These are phyloP conservation scores for Crenichthys baileyi DNA, from an alignment of 2,797 vertebrate genomes.

Conservation along the genomic window DNA sequence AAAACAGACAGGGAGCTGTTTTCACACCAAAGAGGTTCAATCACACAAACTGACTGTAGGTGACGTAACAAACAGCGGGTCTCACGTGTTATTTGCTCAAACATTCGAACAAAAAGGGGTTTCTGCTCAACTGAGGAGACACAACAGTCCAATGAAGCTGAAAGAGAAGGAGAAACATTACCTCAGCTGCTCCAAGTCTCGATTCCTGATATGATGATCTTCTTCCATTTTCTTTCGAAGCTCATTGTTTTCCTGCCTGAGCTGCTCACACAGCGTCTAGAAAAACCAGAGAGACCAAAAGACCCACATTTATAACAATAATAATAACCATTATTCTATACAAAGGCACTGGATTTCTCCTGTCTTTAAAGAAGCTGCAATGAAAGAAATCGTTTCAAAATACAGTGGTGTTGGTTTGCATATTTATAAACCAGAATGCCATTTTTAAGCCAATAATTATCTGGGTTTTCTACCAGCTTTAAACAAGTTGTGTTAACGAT, in stretches of 20 bases:
- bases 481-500: not conserved
- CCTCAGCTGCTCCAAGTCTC: conserved; percentile 92
- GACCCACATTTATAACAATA: conserved; percentile 8
- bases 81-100: not conserved
- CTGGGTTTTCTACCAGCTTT: not conserved
- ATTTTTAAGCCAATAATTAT: not conserved
- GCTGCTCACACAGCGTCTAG: conserved; percentile 94
- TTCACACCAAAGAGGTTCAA: not conserved
- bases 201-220: conserved; percentile 93
- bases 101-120: not conserved
- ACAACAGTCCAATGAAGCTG: conserved; percentile 14
- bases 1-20: not conserved
- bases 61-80: not conserved
- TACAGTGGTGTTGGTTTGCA: not conserved
- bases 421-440: not conserved
- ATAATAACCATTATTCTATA: conserved; percentile 7
- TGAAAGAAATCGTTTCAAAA: not conserved
- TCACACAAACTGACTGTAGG: not conserved
- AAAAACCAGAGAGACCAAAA: conserved; percentile 6
- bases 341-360: not conserved
- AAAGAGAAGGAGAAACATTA: conserved; percentile 61
- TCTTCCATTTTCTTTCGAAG: conserved; percentile 94
- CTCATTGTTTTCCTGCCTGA: conserved; percentile 94
- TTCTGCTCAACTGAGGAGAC: conserved; percentile 14
- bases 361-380: not conserved